Evolutionary conservation across 2,797 vertebrate species (phyloP), one percentile per base, ranked within the genome.

Genomic region (Pelobates cultripes): DNA sequence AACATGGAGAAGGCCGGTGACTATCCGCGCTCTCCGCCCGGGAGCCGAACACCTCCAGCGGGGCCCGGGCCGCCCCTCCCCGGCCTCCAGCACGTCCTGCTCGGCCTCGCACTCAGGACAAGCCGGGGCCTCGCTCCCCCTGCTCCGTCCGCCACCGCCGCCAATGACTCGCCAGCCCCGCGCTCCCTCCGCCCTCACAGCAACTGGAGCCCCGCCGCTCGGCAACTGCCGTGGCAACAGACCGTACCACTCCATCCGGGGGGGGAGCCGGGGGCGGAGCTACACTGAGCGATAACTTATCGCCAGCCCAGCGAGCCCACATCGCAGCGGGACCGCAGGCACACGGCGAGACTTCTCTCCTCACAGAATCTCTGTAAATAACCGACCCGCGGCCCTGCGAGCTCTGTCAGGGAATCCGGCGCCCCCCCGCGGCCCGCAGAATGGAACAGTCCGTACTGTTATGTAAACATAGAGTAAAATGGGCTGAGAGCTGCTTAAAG

Each of bases 381-480:
- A 28, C 28, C 28, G 28, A 1, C 28, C 28, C 28, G 28, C 28
- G 2, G 28, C 28, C 28, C 28, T 28, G 28, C 1, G 28, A 28
- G 28, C 28, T 28, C 28, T 28, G 28, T 28, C 28, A 28, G 28
- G 28, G 28, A 28, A 28, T 28, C 43, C 43, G 70, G 7, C 53
- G 70, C 81, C 12, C 76, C 75, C 42, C 7, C 9, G 7, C 1
- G 4, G 7, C 12, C 12, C 70, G n/a, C 12, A 8, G 1, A 81
- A 13, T 79, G 86, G 89, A 86, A 79, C 70, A 76, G 83, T 76
- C 91, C 75, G 75, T 83, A 87, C 87, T 97, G 94, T 98, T 98
- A 97, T 98, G 97, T 99, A 98, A 98, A 99, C 97, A 99, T 95
- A 96, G 95, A 96, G 93, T 95, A 96, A 93, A 93, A 94, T 79